These are phyloP conservation scores for Drosophila leontia DNA, from an alignment of 1,140 invertebrate species.

Conservation along the genomic window DNA sequence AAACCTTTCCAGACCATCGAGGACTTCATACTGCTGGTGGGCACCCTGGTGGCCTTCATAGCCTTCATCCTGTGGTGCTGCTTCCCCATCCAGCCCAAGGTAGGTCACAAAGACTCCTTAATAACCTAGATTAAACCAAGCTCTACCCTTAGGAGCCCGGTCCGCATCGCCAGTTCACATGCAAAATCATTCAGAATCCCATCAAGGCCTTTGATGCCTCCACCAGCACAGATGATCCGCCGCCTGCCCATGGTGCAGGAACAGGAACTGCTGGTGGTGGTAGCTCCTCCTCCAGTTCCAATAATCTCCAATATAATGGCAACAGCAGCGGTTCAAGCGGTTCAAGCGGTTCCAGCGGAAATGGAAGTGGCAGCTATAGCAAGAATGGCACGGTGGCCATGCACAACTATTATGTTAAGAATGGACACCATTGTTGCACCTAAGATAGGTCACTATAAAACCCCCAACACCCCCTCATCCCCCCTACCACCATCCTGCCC, in stretches of 20 bases:
- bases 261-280: not conserved
- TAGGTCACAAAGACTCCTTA: slow-evolving; percentile 19
- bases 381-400: slow-evolving; percentile 72
- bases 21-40: slow-evolving; percentile 88
- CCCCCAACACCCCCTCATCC: not conserved
- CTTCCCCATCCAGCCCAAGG: slow-evolving; percentile 88
- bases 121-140: too few relatives aligned
- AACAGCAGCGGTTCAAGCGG: slow-evolving; percentile 15
- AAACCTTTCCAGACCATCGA: slow-evolving; percentile 86
- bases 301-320: slow-evolving; percentile 43
- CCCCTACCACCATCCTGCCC: not conserved
- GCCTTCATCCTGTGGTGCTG: slow-evolving; percentile 88
- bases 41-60: slow-evolving; percentile 88
- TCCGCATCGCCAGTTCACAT: slow-evolving; percentile 74
- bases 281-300: slow-evolving; percentile 11
- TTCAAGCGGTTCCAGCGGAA: slow-evolving; percentile 1
- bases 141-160: slow-evolving; percentile 54
- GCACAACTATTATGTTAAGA: slow-evolving; percentile 78
- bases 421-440: slow-evolving; percentile 74
- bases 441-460: slow-evolving; percentile 18
- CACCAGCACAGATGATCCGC: slow-evolving; percentile 32
- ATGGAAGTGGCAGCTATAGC: slow-evolving; percentile 60
- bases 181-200: slow-evolving; percentile 70
- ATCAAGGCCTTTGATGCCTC: slow-evolving; percentile 65
- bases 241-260: slow-evolving; percentile 2